These are phyloP conservation scores for Junonia oenone DNA, from an alignment of 2,888 invertebrate genomes.

Conservation along the genomic window DNA sequence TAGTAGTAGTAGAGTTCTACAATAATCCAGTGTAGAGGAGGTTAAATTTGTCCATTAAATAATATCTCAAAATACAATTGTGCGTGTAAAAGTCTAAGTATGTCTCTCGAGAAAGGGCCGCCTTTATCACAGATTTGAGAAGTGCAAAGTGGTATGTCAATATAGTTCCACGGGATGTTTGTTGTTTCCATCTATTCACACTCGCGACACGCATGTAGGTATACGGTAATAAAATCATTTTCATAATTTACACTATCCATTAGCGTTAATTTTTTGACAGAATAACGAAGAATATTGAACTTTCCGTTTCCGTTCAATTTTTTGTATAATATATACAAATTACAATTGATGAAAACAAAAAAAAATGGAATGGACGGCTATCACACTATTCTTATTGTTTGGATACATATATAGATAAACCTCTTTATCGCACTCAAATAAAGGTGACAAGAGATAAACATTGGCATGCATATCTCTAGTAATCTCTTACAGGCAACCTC, in stretches of 20 bases:
- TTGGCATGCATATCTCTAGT: too few relatives aligned
- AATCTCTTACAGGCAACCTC: too few relatives aligned
- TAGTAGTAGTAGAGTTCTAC: neutral
- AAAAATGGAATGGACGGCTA: too few relatives aligned
- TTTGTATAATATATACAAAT: neutral
- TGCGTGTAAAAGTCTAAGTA: slow-evolving; percentile 35
- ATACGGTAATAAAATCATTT: slow-evolving; percentile 21
- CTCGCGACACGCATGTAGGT: slow-evolving; percentile 28
- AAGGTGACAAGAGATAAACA: too few relatives aligned
- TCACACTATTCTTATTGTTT: too few relatives aligned
- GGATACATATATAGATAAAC: too few relatives aligned
- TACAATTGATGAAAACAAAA: too few relatives aligned
- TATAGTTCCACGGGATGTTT: slow-evolving; percentile 41
- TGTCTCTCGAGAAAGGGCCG: slow-evolving; percentile 60
- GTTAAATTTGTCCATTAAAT: neutral
- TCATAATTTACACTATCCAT: slow-evolving; percentile 15
- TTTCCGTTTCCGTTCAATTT: neutral
- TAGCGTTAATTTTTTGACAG: neutral
- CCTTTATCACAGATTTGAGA: slow-evolving; percentile 45
- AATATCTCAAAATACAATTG: neutral
- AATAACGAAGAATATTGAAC: neutral
- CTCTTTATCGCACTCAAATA: too few relatives aligned
- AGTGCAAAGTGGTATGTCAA: slow-evolving; percentile 71
- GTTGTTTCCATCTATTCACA: slow-evolving; percentile 45
- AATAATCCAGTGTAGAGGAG: neutral